These are phyloP conservation scores for Aphodius sticticus DNA, from an alignment of 2,888 invertebrate genomes.

Conservation along the genomic window DNA sequence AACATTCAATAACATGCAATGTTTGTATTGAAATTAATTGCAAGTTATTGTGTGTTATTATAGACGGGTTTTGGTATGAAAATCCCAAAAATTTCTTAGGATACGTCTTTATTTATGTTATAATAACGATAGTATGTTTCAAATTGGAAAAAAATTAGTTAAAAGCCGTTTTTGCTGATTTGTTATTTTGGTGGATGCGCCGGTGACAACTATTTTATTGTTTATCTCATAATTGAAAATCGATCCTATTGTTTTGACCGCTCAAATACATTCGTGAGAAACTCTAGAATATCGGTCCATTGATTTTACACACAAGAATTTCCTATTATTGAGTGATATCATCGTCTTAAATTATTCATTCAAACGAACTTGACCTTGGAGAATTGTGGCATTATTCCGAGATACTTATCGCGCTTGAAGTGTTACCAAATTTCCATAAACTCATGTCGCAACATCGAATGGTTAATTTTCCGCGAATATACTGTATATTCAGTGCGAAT, in stretches of 20 bases:
- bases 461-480: neutral
- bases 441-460: neutral
- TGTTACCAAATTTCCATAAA: slow-evolving; percentile 10
- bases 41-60: neutral
- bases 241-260: no score
- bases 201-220: neutral
- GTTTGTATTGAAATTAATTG: neutral
- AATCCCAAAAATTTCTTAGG: no score
- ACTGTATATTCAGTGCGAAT: neutral
- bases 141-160: no score
- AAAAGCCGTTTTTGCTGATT: neutral
- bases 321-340: neutral
- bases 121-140: no score
- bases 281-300: neutral
- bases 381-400: neutral
- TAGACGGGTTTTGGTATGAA: no score
- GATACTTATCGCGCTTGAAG: neutral
- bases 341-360: neutral
- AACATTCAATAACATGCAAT: neutral
- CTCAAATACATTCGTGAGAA: no score
- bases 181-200: neutral
- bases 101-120: no score
- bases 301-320: neutral
- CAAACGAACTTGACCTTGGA: slow-evolving; percentile 9
- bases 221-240: no score